phyloP scores from a whole-genome alignment of 2,797 vertebrate species.

The Catamblyrhynchus diadema region DNA sequence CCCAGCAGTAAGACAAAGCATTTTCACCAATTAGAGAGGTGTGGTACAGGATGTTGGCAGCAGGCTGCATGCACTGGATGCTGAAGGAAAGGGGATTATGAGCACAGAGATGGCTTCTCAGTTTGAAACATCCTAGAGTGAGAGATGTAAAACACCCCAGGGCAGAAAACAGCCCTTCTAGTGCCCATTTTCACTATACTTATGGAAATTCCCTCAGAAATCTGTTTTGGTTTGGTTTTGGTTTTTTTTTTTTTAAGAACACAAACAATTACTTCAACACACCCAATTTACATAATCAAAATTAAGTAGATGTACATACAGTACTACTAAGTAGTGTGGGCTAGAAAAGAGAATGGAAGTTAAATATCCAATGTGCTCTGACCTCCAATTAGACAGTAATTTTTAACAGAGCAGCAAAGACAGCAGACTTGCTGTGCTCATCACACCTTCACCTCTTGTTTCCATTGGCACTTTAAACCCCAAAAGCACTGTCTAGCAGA shows the following conservation, averaged over 20 bases:
- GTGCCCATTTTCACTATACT: not conserved
- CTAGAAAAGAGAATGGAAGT: not conserved
- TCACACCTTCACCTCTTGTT: not conserved
- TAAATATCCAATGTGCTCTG: not conserved
- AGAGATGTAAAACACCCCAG: not conserved
- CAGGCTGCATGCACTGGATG: not conserved
- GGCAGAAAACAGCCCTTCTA: not conserved
- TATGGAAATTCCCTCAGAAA: not conserved
- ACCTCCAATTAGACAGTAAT: not conserved
- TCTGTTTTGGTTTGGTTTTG: not conserved
- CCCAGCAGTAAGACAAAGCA: not conserved
- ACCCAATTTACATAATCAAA: not conserved
- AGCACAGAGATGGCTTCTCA: not conserved
- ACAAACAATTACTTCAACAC: not conserved
- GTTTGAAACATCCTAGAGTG: not conserved
- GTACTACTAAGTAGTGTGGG: not conserved
- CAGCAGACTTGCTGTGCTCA: rapidly evolving
- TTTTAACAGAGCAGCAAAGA: not conserved
- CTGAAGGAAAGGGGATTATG: not conserved
- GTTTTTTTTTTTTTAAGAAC: not conserved
- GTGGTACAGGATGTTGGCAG: not conserved
- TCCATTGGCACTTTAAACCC: not conserved
- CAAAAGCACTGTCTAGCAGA: not conserved
- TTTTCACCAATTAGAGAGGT: not conserved
- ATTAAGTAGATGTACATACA: not conserved